Evolutionary conservation across 2,888 invertebrate genomes (phyloP).

Genomic region (Oasisia sp.): DNA sequence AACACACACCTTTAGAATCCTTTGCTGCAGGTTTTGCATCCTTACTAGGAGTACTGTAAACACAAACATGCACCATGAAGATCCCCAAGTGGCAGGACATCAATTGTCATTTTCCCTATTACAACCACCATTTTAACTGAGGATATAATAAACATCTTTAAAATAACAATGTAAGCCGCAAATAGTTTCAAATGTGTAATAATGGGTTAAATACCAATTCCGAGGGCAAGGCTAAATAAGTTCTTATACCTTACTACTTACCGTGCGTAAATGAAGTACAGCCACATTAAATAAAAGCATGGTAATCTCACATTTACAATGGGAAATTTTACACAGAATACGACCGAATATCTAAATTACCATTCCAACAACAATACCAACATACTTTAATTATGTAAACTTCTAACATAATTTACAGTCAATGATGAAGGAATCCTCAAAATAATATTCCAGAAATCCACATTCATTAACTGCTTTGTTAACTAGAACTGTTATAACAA

Average conservation of each 20-base stretch:
- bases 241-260: neutral
- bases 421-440: neutral
- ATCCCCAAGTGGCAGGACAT: neutral
- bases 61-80: neutral
- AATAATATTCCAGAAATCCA: neutral
- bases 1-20: constrained; percentile 6
- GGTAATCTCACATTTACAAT: neutral
- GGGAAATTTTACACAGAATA: neutral
- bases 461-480: neutral
- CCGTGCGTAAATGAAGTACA: neutral
- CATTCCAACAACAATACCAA: neutral
- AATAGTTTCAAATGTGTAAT: neutral
- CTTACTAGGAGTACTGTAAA: constrained; percentile 3
- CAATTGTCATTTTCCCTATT: neutral
- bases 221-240: neutral
- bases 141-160: neutral
- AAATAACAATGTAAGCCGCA: neutral
- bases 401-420: neutral
- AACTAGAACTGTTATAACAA: neutral
- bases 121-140: neutral
- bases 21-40: constrained; percentile 13
- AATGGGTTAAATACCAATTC: neutral
- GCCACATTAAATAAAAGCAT: neutral
- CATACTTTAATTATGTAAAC: neutral
- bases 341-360: neutral